Evolutionary conservation across 2,797 vertebrate species (phyloP), one percentile per base, ranked within the genome.

Genomic region (Oreortyx pictus): DNA sequence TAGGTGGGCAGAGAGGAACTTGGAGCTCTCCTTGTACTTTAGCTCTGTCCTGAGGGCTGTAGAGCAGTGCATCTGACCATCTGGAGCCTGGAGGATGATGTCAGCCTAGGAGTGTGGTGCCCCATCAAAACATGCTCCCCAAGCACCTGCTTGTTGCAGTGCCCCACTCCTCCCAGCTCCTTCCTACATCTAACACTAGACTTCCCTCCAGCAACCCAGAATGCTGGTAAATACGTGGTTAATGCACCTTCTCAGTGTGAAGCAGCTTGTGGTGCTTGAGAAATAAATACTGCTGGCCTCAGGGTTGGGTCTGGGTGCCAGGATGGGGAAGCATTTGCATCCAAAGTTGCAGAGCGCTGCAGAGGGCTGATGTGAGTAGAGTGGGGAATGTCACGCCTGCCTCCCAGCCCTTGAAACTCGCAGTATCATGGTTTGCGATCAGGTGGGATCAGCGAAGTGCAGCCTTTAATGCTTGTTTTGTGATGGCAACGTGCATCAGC

Each of bases 241-340:
- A 88, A 64, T 82, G 76, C 80, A 88, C 39, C 23, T 75, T 81
- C 62, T 79, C 60, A 35, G 19, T 12, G 5, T 31, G 79, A 78
- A 68, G n/a, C 49, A 57, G 89, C 75, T 89, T 52, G 16, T 0
- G 3, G 15, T 89, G 54, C 70, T 94, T 56, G 47, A 56, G 25
- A 66, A 93, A 54, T 86, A 88, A 91, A 78, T 93, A 50, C 62
- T 14, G 57, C 31, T 68, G 83, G 64, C 88, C 65, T 88, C 31
- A 19, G 76, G 80, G 74, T 88, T 84, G 84, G 50, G 46, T 20
- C 86, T 50, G 76, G 75, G 79, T 61, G 8, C 43, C 46, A 22
- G 14, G 66, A 25, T 37, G 61, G 84, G 86, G 57, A 79, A 92
- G 62, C 33, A 13, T 88, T 83, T 76, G 70, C 79, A 84, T 67